A percentile compares a stretch with the other conserved stretches of the same genome.
Conservation (phyloP, 2,888 invertebrate species). For the Mythimna loreyi region DNA sequence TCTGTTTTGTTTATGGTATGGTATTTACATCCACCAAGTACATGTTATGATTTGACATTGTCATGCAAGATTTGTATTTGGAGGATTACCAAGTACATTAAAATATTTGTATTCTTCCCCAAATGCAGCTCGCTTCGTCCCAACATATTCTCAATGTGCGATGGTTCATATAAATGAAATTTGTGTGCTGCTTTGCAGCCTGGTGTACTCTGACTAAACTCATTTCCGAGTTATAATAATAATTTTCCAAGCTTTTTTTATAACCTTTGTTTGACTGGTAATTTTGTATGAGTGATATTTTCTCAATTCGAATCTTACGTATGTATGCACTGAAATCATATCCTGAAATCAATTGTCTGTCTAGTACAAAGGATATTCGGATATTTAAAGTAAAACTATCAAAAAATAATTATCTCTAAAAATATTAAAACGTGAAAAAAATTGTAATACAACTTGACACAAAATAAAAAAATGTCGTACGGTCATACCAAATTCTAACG, state of each 20-base stretch:
- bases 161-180: constrained; percentile 22
- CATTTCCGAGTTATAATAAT: constrained; percentile 20
- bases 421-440: constrained; percentile 2
- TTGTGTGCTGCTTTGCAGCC: constrained; percentile 24
- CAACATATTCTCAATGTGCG: constrained; percentile 10
- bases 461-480: constrained; percentile 21
- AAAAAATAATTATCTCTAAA: constrained; percentile 8
- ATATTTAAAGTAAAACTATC: constrained; percentile 17
- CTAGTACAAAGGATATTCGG: constrained; percentile 41
- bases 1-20: too few relatives aligned
- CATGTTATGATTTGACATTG: too few relatives aligned
- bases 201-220: constrained; percentile 19
- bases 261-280: constrained; percentile 34
- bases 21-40: too few relatives aligned
- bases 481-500: constrained; percentile 3
- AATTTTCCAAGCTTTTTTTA: constrained; percentile 42
- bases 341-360: constrained; percentile 37
- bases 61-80: too few relatives aligned
- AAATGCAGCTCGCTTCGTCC: not conserved
- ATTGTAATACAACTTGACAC: constrained; percentile 26
- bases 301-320: constrained; percentile 26
- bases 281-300: constrained; percentile 38
- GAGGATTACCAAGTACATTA: not conserved
- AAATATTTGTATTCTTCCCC: not conserved
- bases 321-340: constrained; percentile 21